A percentile compares a stretch with the other conserved stretches of the same genome.
Conservation (phyloP, 2,797 vertebrate genomes). For the Rhadinocentrus ornatus region DNA sequence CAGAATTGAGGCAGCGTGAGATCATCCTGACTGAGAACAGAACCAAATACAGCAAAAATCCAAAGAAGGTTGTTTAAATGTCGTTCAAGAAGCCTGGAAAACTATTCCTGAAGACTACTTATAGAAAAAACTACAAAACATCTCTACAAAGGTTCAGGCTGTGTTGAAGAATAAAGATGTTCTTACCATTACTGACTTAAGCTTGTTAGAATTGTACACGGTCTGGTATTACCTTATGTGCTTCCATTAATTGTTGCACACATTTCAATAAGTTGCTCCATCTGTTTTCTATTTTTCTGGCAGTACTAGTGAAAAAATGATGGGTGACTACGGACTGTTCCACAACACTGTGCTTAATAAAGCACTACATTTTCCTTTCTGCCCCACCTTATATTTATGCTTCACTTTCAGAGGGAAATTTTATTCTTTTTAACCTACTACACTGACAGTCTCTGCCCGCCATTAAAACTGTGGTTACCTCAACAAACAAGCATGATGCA, state of each 20-base stretch:
- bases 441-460: neutral
- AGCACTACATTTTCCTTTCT: neutral
- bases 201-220: neutral
- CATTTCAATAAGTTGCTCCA: neutral
- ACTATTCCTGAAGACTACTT: neutral
- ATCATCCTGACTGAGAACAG: neutral
- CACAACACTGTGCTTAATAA: neutral
- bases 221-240: neutral
- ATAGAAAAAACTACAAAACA: neutral
- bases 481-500: neutral
- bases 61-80: neutral
- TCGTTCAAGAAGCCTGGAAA: neutral
- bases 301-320: neutral
- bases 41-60: neutral
- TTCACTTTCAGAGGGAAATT: neutral
- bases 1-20: neutral
- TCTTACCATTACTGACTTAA: neutral
- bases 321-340: too few species aligned
- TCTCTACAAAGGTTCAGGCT: neutral
- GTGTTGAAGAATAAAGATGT: neutral
- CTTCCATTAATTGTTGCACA: neutral
- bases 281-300: neutral
- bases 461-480: too few species aligned
- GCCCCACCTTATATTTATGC: neutral
- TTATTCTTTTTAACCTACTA: neutral